These are phyloP conservation scores for Magallana ariakensis DNA, from an alignment of 1,140 invertebrate species.

Conservation along the genomic window DNA sequence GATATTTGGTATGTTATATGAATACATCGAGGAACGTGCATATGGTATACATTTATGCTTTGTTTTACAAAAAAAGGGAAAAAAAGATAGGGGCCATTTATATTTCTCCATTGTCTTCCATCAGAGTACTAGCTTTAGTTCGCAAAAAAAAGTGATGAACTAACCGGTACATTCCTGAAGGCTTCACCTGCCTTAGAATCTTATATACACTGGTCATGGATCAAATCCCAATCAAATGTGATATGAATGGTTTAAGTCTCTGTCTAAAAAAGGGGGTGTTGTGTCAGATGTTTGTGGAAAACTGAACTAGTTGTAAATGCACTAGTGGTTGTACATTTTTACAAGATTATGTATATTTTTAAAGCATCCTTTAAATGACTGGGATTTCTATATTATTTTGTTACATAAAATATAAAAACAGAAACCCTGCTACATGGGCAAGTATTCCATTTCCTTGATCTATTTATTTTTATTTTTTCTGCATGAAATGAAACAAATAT, in stretches of 20 bases:
- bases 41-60: not conserved
- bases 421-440: not conserved
- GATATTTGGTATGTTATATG: not conserved
- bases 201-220: not conserved
- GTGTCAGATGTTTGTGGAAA: not conserved
- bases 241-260: not conserved
- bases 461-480: not conserved
- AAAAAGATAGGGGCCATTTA: conserved; percentile 1
- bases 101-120: conserved; percentile 19
- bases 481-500: not conserved
- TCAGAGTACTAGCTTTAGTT: not conserved
- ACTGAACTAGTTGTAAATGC: not conserved
- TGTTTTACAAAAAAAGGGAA: not conserved
- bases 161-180: conserved; percentile 12
- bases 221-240: conserved; percentile 29
- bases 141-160: not conserved
- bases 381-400: not conserved
- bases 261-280: not conserved
- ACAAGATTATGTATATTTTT: conserved; percentile 22
- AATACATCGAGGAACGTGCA: not conserved
- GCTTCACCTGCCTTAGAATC: not conserved
- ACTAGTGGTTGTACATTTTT: not conserved
- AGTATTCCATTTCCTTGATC: not conserved
- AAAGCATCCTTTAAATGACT: not conserved
- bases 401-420: not conserved